Base-by-base conservation (phyloP, 2,113 vertebrate genomes). In the Macheiramphus alcinus region DNA sequence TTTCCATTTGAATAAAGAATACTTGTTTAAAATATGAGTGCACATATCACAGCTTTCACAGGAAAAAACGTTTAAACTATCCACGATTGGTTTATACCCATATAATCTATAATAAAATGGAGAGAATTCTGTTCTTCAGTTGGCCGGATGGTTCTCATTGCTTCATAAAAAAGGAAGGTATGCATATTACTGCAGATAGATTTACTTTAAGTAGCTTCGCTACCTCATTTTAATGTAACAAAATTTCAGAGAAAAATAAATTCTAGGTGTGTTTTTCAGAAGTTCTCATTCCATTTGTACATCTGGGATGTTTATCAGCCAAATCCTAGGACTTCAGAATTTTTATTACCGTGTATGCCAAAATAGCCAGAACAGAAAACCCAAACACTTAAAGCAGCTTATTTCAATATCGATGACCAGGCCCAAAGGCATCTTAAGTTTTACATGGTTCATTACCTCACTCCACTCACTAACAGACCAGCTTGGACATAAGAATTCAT, bases 391-490 rank as follows among this genome's bases (percentile, higher is more conserved):
- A 71, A 61, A 52, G 56, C 34, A 76, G 15, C 4, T 66, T 73
- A 59, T 75, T 80, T 93, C 70, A 88, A 53, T 50, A 78, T 11
- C 0, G 0, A 40, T 47, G 45, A 80, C 9, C 6, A 90, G 16
- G 27, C 48, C 9, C 3, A 47, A 80, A 93, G 52, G 1, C 25
- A 6, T 65, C 40, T 93, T 75, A 63, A 88, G 17, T 58, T 94
- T 94, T 53, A 21, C 5, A 22, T 17, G 21, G 66, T 84, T 85
- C 52, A 81, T 97, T 98, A 99, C 99, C 99, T 99, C 99, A 4
- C 99, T 99, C 99, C 99, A 99, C 82, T 99, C 99, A 95, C 98
- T 98, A 93, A 98, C 84, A 4, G 94, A 98, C 99, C 99, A 99
- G 56, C 95, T 97, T 17, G 99, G 99, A 97, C 99, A 99, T 19